Evolutionary conservation across 2,797 vertebrate species (phyloP).

Genomic region (Iguana delicatissima): DNA sequence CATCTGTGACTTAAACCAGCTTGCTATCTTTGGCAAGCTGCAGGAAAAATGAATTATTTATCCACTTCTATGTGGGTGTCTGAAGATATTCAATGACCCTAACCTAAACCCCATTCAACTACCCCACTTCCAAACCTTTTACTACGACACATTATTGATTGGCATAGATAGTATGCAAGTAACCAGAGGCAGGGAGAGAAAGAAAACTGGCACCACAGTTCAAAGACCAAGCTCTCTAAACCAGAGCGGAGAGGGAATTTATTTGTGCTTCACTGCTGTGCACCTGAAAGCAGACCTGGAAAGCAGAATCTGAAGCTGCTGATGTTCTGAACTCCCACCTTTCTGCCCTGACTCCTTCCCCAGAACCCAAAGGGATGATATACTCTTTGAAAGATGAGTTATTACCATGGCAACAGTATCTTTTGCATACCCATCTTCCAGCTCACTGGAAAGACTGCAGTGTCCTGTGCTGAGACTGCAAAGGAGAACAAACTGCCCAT

Average conservation of each 20-base stretch:
- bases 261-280: too few species aligned
- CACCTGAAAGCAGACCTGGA: too few species aligned
- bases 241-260: background rate
- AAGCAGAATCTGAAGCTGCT: background rate
- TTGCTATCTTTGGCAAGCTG: background rate
- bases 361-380: slow-evolving; percentile 37
- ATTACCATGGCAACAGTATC: slow-evolving; percentile 80
- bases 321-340: background rate
- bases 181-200: background rate
- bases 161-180: background rate
- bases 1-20: background rate
- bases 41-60: background rate
- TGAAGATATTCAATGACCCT: too few species aligned
- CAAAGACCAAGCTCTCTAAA: too few species aligned
- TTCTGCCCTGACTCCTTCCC: slow-evolving; percentile 16
- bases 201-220: background rate
- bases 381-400: slow-evolving; percentile 57
- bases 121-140: background rate
- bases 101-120: background rate
- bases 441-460: slow-evolving; percentile 78
- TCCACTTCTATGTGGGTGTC: background rate
- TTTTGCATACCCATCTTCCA: slow-evolving; percentile 63
- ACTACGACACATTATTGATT: too few species aligned
- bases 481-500: slow-evolving; percentile 63
- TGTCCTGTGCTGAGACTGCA: slow-evolving; percentile 81